Conservation (phyloP, 2,888 invertebrate genomes). For the Acanthacorydalis orientalis region DNA sequence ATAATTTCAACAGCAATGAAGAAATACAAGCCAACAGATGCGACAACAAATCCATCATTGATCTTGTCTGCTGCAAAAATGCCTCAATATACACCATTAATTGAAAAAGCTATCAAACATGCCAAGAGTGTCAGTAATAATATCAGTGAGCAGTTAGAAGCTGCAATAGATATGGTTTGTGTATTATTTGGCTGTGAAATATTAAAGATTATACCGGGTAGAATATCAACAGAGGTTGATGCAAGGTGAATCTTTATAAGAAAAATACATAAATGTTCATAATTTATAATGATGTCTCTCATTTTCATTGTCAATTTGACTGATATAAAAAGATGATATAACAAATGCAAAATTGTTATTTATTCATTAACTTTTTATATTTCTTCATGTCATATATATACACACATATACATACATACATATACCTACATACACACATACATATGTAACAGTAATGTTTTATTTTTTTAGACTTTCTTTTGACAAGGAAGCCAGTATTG, state of each 20-base stretch:
- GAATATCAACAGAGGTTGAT: conserved; percentile 94
- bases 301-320: no score
- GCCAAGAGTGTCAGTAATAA: conserved; percentile 55
- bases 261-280: neutral
- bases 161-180: conserved; percentile 85
- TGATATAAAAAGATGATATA: neutral
- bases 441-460: conserved; percentile 10
- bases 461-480: conserved; percentile 65
- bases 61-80: conserved; percentile 88
- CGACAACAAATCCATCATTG: conserved; percentile 96
- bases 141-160: conserved; percentile 54
- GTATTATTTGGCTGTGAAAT: conserved; percentile 96
- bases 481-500: conserved; percentile 78
- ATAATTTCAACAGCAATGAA: conserved; percentile 61
- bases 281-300: neutral
- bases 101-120: conserved; percentile 80
- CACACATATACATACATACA: no score
- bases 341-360: neutral
- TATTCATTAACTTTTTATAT: neutral
- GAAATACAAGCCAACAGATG: conserved; percentile 94
- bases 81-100: conserved; percentile 80
- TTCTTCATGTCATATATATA: no score
- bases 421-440: no score
- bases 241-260: conserved; percentile 43
- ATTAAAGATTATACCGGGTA: conserved; percentile 89